These are phyloP conservation scores for Varroa destructor DNA, from an alignment of 1,140 invertebrate species.

Conservation along the genomic window DNA sequence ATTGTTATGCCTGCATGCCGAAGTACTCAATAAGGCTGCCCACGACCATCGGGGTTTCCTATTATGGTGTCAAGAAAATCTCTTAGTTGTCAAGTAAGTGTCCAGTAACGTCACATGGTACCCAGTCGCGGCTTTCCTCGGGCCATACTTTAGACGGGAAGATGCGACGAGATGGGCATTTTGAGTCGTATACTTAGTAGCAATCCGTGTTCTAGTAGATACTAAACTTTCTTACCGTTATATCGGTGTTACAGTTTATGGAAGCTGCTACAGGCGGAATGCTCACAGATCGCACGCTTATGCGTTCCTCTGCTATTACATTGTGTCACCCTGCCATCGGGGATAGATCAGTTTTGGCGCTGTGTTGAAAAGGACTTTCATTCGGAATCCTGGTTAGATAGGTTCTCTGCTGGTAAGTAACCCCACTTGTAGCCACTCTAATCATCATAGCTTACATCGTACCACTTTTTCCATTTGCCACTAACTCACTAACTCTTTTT, in stretches of 20 bases:
- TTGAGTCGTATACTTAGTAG: too few relatives aligned
- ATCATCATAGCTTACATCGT: too few relatives aligned
- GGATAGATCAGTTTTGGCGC: constrained; percentile 85
- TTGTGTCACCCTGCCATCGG: constrained; percentile 78
- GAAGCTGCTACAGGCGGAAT: constrained; percentile 77
- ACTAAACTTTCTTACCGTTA: too few relatives aligned
- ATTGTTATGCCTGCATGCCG: constrained; percentile 78
- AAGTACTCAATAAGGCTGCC: constrained; percentile 71
- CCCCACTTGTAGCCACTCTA: constrained; percentile 5
- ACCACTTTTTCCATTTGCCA: constrained; percentile 19
- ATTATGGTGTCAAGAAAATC: constrained; percentile 91
- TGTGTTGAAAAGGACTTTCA: constrained; percentile 86
- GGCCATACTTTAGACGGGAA: background rate
- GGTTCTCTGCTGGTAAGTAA: constrained; percentile 66
- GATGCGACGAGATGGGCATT: background rate
- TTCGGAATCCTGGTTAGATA: constrained; percentile 58
- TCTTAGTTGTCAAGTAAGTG: constrained; percentile 64
- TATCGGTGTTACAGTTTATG: constrained; percentile 55
- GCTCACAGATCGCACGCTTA: constrained; percentile 79
- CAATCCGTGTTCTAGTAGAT: too few relatives aligned
- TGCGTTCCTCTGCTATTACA: constrained; percentile 80
- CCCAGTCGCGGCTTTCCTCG: background rate
- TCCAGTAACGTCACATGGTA: background rate
- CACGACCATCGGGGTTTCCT: constrained; percentile 86
- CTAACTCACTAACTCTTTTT: constrained; percentile 14